Percentiles rank a stretch among this genome's conserved stretches.
These are phyloP conservation scores for Formica aserva DNA, from an alignment of 2,888 invertebrate species.

Conservation along the genomic window DNA sequence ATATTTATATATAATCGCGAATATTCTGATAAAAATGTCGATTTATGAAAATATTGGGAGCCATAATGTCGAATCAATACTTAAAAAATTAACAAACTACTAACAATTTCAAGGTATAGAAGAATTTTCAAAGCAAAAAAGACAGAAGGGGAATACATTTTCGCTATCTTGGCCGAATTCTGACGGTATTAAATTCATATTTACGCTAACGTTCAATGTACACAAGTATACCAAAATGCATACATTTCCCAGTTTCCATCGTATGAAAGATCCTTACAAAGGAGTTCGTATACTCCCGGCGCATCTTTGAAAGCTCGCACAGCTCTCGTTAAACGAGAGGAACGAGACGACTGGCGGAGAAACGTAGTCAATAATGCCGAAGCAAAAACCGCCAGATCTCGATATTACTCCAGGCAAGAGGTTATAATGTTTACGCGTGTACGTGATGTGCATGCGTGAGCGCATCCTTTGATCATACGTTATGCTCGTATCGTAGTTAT, in stretches of 20 bases:
- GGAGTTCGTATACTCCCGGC: conserved; percentile 14
- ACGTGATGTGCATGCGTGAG: neutral
- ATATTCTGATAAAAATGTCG: neutral
- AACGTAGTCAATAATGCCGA: conserved; percentile 38
- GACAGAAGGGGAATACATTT: neutral
- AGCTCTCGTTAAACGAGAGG: conserved; percentile 6
- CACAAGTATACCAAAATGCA: neutral
- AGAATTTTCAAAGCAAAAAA: neutral
- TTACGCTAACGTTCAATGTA: neutral
- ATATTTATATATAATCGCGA: neutral
- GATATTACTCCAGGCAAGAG: conserved; percentile 17
- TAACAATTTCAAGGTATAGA: neutral
- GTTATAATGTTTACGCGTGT: conserved; percentile 10
- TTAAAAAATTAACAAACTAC: neutral
- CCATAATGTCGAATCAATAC: neutral
- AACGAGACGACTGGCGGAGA: conserved; percentile 15
- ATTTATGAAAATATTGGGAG: neutral
- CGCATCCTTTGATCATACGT: neutral
- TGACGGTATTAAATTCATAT: conserved; percentile 27
- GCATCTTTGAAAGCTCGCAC: conserved; percentile 28
- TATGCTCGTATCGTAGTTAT: neutral
- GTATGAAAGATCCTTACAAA: conserved; percentile 23
- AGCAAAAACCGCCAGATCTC: conserved; percentile 14
- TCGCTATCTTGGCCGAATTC: neutral
- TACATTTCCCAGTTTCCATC: conserved; percentile 22